Evolutionary conservation across 2,888 invertebrate genomes (phyloP).

Genomic region (Sesia apiformis): DNA sequence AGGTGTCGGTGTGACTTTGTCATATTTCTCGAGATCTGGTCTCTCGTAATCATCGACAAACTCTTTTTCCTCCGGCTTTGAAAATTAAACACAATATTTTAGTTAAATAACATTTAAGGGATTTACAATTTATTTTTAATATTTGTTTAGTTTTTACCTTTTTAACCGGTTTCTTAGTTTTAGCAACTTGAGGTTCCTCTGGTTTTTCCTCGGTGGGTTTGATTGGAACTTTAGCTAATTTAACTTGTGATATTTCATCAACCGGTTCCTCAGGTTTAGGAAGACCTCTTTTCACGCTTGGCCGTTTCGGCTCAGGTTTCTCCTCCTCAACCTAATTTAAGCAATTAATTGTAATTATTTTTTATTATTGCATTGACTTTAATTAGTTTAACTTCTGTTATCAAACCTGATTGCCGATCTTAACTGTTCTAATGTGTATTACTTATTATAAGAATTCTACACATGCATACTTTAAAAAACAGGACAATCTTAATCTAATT

Average conservation of each 20-base stretch:
- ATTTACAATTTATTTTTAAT: background rate
- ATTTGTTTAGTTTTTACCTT: slow-evolving; percentile 41
- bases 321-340: slow-evolving; percentile 45
- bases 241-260: slow-evolving; percentile 57
- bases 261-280: slow-evolving; percentile 57
- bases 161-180: slow-evolving; percentile 44
- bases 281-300: slow-evolving; percentile 58
- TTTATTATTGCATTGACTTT: background rate
- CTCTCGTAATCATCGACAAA: slow-evolving; percentile 83
- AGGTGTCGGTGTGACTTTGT: slow-evolving; percentile 68
- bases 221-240: slow-evolving; percentile 47
- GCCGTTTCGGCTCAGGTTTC: slow-evolving; percentile 38
- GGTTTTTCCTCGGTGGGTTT: slow-evolving; percentile 49
- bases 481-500: too few relatives aligned
- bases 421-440: background rate
- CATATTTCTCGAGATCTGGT: slow-evolving; percentile 81
- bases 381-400: background rate
- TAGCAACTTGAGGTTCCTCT: slow-evolving; percentile 55
- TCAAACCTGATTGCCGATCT: background rate
- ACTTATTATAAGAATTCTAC: too few relatives aligned
- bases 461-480: too few relatives aligned
- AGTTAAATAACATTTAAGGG: background rate
- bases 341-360: background rate
- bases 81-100: slow-evolving; percentile 10
- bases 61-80: slow-evolving; percentile 64